Evolutionary conservation across 2,888 invertebrate genomes (phyloP).

Genomic region (Agrochola lychnidis): DNA sequence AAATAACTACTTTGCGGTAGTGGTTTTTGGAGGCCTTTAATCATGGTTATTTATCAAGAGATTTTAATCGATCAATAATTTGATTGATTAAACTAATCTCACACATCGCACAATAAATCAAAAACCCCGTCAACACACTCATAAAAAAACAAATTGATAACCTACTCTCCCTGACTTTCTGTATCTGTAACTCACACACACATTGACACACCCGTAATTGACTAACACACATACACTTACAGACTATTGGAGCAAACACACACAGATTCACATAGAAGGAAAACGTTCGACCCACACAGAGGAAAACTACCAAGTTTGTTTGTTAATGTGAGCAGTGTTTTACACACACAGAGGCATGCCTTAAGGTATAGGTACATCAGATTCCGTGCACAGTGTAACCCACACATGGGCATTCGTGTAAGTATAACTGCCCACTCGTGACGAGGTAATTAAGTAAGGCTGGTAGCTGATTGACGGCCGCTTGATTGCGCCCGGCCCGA

Average conservation of each 20-base stretch:
- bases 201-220: slow-evolving; percentile 36
- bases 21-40: background rate
- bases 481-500: slow-evolving; percentile 76
- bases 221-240: slow-evolving; percentile 29
- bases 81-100: slow-evolving; percentile 20
- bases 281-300: slow-evolving; percentile 44
- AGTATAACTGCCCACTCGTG: slow-evolving; percentile 65
- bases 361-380: background rate
- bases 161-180: slow-evolving; percentile 47
- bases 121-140: slow-evolving; percentile 25
- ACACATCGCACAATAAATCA: slow-evolving; percentile 31
- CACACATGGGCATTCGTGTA: slow-evolving; percentile 50
- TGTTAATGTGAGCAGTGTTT: slow-evolving; percentile 23
- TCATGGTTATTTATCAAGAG: slow-evolving; percentile 1
- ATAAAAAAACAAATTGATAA: slow-evolving; percentile 41
- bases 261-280: slow-evolving; percentile 23
- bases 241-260: slow-evolving; percentile 4
- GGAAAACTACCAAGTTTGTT: slow-evolving; percentile 30
- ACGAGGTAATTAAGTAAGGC: slow-evolving; percentile 80
- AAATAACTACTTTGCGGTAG: background rate
- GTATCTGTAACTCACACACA: slow-evolving; percentile 41
- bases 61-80: slow-evolving; percentile 4
- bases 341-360: slow-evolving; percentile 24
- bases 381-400: slow-evolving; percentile 5
- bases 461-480: slow-evolving; percentile 77